Percentiles rank a stretch among this genome's conserved stretches.
These are phyloP conservation scores for Odontophorus gujanensis DNA, from an alignment of 2,113 vertebrate genomes.

Conservation along the genomic window DNA sequence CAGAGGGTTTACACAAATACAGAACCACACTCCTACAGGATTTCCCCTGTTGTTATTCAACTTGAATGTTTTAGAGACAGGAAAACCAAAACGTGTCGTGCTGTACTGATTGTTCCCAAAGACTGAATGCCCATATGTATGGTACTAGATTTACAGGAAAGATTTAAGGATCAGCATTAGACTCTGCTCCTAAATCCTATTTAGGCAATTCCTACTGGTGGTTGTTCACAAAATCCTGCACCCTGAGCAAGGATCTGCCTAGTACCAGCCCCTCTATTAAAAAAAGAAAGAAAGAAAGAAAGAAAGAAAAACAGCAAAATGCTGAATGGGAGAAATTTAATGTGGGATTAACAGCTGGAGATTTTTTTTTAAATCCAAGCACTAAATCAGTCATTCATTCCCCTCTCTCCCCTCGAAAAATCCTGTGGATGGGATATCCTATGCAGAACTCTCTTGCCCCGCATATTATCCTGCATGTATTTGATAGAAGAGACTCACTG, in stretches of 20 bases:
- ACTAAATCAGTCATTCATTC: neutral
- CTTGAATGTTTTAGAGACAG: neutral
- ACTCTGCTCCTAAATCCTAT: neutral
- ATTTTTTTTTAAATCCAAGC: neutral
- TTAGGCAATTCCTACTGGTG: neutral
- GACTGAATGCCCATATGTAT: neutral
- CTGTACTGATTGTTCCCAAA: neutral
- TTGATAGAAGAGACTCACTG: neutral
- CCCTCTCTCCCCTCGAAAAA: neutral
- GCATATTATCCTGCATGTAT: neutral
- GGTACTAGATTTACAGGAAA: neutral
- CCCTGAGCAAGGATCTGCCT: neutral
- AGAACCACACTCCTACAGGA: neutral
- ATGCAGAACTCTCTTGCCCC: neutral
- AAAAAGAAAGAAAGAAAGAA: neutral
- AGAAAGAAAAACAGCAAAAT: neutral
- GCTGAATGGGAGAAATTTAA: neutral
- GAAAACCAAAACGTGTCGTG: neutral
- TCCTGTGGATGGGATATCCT: neutral
- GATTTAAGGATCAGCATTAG: slow-evolving; percentile 39
- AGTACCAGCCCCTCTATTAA: neutral
- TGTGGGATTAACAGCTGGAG: neutral
- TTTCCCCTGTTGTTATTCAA: neutral
- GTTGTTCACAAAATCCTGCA: neutral
- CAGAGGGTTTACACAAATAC: neutral